These are phyloP conservation scores for Lissocephala sabroskyi DNA, from an alignment of 2,888 invertebrate genomes.

Conservation along the genomic window DNA sequence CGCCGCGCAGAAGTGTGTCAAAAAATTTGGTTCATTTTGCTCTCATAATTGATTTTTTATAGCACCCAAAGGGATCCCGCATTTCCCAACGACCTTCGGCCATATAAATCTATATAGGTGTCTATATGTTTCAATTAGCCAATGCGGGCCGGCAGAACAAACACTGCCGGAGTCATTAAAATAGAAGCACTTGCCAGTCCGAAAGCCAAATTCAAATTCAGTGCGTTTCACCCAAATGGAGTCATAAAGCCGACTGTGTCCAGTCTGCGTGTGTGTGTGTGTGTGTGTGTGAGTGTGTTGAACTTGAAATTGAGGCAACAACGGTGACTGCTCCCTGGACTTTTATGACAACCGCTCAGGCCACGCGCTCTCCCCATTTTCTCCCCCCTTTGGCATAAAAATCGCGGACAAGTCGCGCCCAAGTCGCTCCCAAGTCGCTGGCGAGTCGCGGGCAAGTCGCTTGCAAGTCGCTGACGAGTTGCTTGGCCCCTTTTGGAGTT, in stretches of 20 bases:
- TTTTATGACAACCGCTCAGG: slow-evolving; percentile 20
- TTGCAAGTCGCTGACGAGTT: too few species aligned
- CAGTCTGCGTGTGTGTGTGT: too few species aligned
- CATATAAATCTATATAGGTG: slow-evolving; percentile 15
- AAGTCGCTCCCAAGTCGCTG: too few species aligned
- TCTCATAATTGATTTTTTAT: slow-evolving; percentile 14
- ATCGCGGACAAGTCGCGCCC: too few species aligned
- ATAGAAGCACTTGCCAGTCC: slow-evolving; percentile 36
- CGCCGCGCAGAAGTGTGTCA: slow-evolving; percentile 6
- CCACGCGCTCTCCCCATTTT: slow-evolving; percentile 4
- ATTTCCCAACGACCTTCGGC: slow-evolving; percentile 35
- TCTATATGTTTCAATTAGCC: too few species aligned
- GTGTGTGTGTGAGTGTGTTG: slow-evolving; percentile 21
- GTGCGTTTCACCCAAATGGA: slow-evolving; percentile 22
- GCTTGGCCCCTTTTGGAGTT: too few species aligned
- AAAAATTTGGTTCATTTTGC: too few species aligned
- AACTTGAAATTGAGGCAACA: slow-evolving; percentile 23
- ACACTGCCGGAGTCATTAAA: slow-evolving; percentile 35
- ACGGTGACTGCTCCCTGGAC: too few species aligned
- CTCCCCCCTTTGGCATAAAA: slow-evolving; percentile 18
- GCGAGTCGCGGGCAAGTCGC: too few species aligned
- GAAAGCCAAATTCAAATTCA: slow-evolving; percentile 33
- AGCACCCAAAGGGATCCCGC: too few species aligned
- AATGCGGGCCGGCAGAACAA: not conserved
- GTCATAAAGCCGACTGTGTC: slow-evolving; percentile 39